These are phyloP conservation scores for Daubentonia madagascariensis DNA, from an alignment of 2,113 vertebrate genomes.

Conservation along the genomic window DNA sequence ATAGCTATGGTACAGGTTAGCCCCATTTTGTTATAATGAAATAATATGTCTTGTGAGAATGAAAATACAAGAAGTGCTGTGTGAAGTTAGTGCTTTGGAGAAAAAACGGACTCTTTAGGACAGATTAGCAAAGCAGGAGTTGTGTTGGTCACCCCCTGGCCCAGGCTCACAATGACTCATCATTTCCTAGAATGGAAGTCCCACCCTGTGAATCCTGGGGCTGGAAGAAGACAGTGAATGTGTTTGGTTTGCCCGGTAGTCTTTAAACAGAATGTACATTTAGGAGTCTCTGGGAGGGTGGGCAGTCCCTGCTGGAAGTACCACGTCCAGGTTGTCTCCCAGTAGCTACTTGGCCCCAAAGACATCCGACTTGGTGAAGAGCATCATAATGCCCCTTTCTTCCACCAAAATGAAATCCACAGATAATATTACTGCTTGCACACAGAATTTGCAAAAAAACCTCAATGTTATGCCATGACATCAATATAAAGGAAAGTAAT, in stretches of 20 bases:
- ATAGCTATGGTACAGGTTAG: conserved; percentile 1
- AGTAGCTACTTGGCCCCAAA: fast-evolving
- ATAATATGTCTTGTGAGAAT: conserved; percentile 52
- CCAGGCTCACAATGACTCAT: not conserved
- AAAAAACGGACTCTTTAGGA: not conserved
- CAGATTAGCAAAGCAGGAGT: not conserved
- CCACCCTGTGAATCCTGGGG: too few species aligned
- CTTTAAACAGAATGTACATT: not conserved
- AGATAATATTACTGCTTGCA: not conserved
- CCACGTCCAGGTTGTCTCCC: not conserved
- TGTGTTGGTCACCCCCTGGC: too few species aligned
- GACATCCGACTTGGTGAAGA: not conserved
- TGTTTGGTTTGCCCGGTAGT: not conserved
- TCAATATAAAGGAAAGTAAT: not conserved
- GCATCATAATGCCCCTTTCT: not conserved
- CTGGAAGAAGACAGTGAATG: not conserved
- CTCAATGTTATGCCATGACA: not conserved
- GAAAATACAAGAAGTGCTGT: not conserved
- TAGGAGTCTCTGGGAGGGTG: too few species aligned
- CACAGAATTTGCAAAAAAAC: not conserved
- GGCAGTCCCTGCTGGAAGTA: fast-evolving
- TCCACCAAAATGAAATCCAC: not conserved
- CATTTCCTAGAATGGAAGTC: not conserved
- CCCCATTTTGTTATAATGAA: conserved; percentile 64
- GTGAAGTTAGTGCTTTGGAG: not conserved